A percentile compares a stretch with the other conserved stretches of the same genome.
Evolutionary conservation across 1,140 invertebrate genomes (phyloP).

Genomic region (Diuraphis noxia): DNA sequence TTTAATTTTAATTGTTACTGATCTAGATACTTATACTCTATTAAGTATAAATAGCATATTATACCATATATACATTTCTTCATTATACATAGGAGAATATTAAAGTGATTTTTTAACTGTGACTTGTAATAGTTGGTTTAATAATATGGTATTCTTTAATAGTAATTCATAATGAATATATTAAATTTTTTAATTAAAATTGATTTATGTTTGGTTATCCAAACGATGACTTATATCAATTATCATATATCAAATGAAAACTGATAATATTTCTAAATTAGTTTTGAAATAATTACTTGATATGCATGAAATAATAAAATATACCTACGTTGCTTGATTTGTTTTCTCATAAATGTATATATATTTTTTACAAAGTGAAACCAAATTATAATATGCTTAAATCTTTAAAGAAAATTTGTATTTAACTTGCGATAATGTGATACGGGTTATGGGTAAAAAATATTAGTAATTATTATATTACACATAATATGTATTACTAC

Average conservation of each 20-base stretch:
- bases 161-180: neutral
- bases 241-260: neutral
- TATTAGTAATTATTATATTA: neutral
- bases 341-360: neutral
- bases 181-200: neutral
- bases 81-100: neutral
- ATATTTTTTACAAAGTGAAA: neutral
- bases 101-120: neutral
- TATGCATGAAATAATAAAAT: neutral
- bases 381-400: neutral
- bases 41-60: neutral
- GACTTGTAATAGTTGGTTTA: no score
- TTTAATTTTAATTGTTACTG: neutral
- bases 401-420: neutral
- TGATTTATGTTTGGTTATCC: no score
- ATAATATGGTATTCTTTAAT: neutral
- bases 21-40: neutral
- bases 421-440: neutral
- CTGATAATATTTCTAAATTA: neutral
- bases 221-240: neutral
- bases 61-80: no score
- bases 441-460: neutral
- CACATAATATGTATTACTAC: neutral
- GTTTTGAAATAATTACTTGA: neutral
- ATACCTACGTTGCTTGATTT: neutral